Base-by-base conservation (phyloP, 2,888 invertebrate species). In the Drosophila colorata region DNA sequence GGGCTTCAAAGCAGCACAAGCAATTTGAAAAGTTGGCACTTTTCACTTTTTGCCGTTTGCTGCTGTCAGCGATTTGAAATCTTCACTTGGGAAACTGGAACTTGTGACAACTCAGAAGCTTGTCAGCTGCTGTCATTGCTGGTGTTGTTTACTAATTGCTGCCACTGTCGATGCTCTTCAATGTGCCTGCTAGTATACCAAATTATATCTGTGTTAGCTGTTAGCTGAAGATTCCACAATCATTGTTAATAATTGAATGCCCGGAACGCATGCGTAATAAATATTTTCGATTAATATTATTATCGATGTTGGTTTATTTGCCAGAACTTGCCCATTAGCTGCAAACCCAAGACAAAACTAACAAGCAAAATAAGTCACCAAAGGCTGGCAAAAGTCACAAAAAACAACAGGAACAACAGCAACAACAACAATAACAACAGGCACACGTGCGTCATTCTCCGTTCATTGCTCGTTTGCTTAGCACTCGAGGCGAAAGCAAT, bases 401-500 rank as follows among this genome's bases (percentile, higher is more conserved):
- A 61, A 57, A 20, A 20, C 20, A 20, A 33, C 59, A 60, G 52
- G 11, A 48, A 38, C 35, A 66, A 23, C 31, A 38, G 13, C 16
- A 47, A 4, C 37, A 56, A n/a, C 14, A 44, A 2, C 59, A 57
- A 16, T 41, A 37, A 23, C n/a, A 46, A 9, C 4, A 41, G n/a
- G 14, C 51, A 61, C 51, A 66, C 53, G 58, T 69, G 60, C 64
- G 60, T 53, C 65, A 71, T 70, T 60, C 40, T 57, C 55, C 69
- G 46, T 68, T 55, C 79, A 66, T 70, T 73, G 74, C 59, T 74
- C 70, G 80, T 65, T 59, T 79, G 76, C 64, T 78, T 78, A 60
- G 52, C 85, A 74, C 88, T 83, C 74, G 88, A 74, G 86, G 89
- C 89, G 79, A 83, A 83, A 89, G 75, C 82, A 88, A 82, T 90